These are phyloP conservation scores for Ephydatia muelleri DNA, from an alignment of 37 sponge, comb jelly and placozoan species.

Conservation along the genomic window DNA sequence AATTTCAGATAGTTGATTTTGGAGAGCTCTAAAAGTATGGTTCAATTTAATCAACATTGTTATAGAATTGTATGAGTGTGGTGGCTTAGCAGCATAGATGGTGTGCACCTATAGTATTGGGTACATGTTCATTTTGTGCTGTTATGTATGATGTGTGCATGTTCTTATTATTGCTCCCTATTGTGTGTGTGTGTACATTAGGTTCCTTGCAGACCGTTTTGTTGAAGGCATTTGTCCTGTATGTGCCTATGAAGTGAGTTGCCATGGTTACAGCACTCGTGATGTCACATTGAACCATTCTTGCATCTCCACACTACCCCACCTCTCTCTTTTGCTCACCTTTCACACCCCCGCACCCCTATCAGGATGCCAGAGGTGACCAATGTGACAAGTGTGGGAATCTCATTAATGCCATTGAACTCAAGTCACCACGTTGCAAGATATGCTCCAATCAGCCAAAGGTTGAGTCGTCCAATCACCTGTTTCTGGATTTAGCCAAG, in stretches of 20 bases:
- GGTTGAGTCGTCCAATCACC: slow-evolving; percentile 80
- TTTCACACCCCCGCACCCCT: neutral
- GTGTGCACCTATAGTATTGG: no score
- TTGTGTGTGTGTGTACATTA: neutral
- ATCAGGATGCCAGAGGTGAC: slow-evolving; percentile 94
- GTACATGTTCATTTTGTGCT: no score
- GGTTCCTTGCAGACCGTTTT: slow-evolving; percentile 97
- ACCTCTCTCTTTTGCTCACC: neutral
- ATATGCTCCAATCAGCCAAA: slow-evolving; percentile 76
- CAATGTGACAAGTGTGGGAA: slow-evolving; percentile 98
- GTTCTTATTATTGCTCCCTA: neutral
- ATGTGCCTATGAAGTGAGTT: slow-evolving; percentile 79
- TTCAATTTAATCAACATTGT: no score
- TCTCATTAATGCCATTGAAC: slow-evolving; percentile 95
- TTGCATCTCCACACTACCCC: no score
- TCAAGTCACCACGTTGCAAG: slow-evolving; percentile 92
- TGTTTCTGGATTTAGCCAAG: slow-evolving; percentile 91
- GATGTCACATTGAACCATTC: no score
- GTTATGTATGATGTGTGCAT: neutral
- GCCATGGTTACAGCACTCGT: neutral
- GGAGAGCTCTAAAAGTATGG: no score
- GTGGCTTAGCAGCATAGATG: no score
- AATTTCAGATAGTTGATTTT: no score
- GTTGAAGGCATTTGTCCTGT: slow-evolving; percentile 96
- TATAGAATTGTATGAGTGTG: no score